Base-by-base conservation (phyloP, 1,140 invertebrate species). In the Sarcophaga peregrina region DNA sequence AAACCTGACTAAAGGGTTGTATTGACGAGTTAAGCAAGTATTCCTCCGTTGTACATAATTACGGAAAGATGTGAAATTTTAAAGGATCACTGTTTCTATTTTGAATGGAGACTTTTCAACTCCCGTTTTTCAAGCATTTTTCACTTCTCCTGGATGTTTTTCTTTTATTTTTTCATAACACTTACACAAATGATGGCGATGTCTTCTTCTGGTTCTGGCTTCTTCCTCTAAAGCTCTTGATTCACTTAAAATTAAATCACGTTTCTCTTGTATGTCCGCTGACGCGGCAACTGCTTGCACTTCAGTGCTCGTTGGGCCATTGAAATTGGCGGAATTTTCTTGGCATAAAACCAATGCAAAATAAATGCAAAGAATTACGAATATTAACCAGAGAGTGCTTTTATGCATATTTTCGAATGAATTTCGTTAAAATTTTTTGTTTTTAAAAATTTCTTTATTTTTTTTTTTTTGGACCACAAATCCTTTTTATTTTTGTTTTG, bases 181-280 rank as follows among this genome's bases (percentile, higher is more conserved):
- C 83, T 83, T 83, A 83, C 83, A 75, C 46, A 81, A 75, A 74
- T 81, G 73, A 52, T 81, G 78, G 13, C 62, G 78, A 75, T 81
- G 68, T 58, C 80, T 83, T 54, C 78, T 83, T 17, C 76, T 83
- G 8, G 80, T 83, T 62, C 83, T 81, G n/a, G 54, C 78, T 10
- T 83, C 83, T 20, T 75, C 78, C 17, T 54, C 5, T 17, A 81
- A 15, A 7, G 48, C 72, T 6, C 8, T 75, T 37, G 46, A 20
- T n/a, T 52, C 15, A 50, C 58, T 83, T 81, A 48, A 47, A 9
- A 83, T 4, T 5, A 52, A 25, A 52, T 78, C 62, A 25, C n/a
- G 25, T 37, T 37, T 37, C 25, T 37, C 25, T 37, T 37, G 17
- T 8, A n/a, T 17, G 20, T 68, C 62, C 75, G 50, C 50, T 50